phyloP scores from a whole-genome alignment of 2,113 vertebrate genomes.

The Boleophthalmus pectinirostris region DNA sequence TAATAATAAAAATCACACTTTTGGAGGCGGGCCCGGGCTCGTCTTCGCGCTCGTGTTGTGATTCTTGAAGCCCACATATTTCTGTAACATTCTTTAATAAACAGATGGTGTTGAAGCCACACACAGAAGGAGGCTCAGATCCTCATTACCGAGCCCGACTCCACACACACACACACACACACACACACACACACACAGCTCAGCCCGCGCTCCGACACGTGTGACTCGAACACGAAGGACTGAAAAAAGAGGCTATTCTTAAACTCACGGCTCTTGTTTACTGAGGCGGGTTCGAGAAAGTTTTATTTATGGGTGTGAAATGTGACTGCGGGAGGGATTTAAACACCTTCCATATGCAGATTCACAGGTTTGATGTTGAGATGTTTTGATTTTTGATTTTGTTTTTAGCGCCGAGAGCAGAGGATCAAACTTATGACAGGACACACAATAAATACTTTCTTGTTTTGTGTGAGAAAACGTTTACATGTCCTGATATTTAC shows the following conservation, averaged over 20 bases:
- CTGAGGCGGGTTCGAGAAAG: neutral
- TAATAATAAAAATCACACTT: neutral
- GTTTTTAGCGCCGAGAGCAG: too few relatives aligned
- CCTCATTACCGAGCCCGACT: neutral
- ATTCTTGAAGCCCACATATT: neutral
- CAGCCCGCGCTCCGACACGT: too few relatives aligned
- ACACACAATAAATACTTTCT: too few relatives aligned
- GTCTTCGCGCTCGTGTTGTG: neutral
- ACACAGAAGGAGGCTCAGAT: neutral
- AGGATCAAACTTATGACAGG: too few relatives aligned
- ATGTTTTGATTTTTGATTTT: too few relatives aligned
- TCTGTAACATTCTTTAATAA: neutral
- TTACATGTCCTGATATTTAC: neutral
- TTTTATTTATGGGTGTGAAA: neutral
- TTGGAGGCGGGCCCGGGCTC: neutral
- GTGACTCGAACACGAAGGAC: too few relatives aligned
- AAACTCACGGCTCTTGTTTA: too few relatives aligned
- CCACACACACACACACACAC: too few relatives aligned
- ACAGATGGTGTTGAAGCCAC: constrained; percentile 5
- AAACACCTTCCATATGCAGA: too few relatives aligned
- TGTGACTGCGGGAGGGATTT: neutral
- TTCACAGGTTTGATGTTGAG: too few relatives aligned
- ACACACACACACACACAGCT: neutral
- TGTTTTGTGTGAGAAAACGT: too few relatives aligned
- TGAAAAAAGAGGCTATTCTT: neutral